Percentiles rank a stretch among this genome's conserved stretches.
phyloP scores from a whole-genome alignment of 2,113 vertebrate genomes.

The Cyanoderma ruficeps region DNA sequence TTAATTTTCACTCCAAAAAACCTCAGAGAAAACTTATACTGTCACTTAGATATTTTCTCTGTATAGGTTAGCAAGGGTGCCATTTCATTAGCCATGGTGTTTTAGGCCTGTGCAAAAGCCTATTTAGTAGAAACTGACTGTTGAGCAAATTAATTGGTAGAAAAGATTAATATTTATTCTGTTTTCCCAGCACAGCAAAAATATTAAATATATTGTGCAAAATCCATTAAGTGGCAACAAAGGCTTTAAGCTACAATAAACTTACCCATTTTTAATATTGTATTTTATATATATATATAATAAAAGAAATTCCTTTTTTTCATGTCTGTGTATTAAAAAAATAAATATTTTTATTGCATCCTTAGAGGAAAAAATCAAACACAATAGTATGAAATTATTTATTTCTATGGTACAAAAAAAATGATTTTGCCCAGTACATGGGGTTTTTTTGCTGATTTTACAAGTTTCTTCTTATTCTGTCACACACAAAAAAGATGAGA shows the following conservation, averaged over 20 bases:
- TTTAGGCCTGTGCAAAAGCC: conserved; percentile 40
- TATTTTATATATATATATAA: background rate
- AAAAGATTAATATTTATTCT: conserved; percentile 69
- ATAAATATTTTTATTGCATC: conserved; percentile 8
- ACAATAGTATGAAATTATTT: background rate
- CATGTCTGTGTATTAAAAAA: background rate
- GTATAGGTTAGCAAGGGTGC: conserved; percentile 2
- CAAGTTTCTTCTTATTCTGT: background rate
- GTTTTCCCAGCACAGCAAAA: conserved; percentile 40
- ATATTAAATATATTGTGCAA: conserved; percentile 45
- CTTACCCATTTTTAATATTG: background rate
- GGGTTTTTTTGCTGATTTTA: background rate
- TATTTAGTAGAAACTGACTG: conserved; percentile 48
- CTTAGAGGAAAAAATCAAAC: background rate
- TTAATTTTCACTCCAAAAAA: background rate
- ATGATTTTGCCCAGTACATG: background rate
- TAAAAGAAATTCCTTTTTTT: background rate
- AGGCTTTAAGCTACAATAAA: conserved; percentile 24
- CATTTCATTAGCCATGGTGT: conserved; percentile 37
- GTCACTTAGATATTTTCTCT: background rate
- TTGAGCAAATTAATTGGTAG: conserved; percentile 64
- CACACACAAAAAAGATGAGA: background rate
- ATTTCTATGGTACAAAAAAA: background rate
- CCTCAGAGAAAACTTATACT: background rate
- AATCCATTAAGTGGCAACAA: conserved; percentile 38